A percentile compares a stretch with the other conserved stretches of the same genome.
Evolutionary conservation across 2,888 invertebrate genomes (phyloP).

Genomic region (Sussaba pulchella): DNA sequence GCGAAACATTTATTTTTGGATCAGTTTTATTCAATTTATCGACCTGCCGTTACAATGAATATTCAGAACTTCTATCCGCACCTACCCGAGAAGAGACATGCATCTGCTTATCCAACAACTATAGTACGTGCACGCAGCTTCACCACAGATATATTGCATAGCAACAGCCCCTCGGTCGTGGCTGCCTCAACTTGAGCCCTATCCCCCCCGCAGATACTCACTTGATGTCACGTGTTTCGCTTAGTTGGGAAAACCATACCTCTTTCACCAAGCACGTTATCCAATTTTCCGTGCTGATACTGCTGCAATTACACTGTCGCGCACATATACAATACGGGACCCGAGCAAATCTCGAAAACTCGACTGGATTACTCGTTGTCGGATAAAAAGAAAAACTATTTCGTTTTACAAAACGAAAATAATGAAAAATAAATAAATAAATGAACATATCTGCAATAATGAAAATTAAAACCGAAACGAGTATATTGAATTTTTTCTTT

Average conservation of each 20-base stretch:
- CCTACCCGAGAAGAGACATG: background rate
- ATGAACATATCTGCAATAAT: too few relatives aligned
- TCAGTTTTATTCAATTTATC: too few relatives aligned
- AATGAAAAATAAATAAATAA: too few relatives aligned
- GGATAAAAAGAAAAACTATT: too few relatives aligned
- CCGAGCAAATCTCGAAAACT: background rate
- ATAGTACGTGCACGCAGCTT: background rate
- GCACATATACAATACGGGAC: background rate
- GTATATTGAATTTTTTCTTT: too few relatives aligned
- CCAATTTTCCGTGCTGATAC: slow-evolving; percentile 28
- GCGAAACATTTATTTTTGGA: too few relatives aligned
- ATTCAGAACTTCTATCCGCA: too few relatives aligned
- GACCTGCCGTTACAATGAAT: too few relatives aligned
- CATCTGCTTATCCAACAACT: background rate
- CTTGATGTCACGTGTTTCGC: slow-evolving; percentile 3
- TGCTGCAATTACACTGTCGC: background rate
- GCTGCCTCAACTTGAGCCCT: background rate
- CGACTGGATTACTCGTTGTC: too few relatives aligned
- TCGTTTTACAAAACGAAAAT: too few relatives aligned
- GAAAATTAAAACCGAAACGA: too few relatives aligned
- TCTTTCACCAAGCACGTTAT: slow-evolving; percentile 28
- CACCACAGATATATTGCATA: slow-evolving; percentile 1
- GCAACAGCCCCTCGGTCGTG: slow-evolving; percentile 1
- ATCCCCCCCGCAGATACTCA: background rate
- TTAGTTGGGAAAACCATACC: background rate